phyloP scores from a whole-genome alignment of 2,113 vertebrate genomes.

The Trichomycterus rosablanca region DNA sequence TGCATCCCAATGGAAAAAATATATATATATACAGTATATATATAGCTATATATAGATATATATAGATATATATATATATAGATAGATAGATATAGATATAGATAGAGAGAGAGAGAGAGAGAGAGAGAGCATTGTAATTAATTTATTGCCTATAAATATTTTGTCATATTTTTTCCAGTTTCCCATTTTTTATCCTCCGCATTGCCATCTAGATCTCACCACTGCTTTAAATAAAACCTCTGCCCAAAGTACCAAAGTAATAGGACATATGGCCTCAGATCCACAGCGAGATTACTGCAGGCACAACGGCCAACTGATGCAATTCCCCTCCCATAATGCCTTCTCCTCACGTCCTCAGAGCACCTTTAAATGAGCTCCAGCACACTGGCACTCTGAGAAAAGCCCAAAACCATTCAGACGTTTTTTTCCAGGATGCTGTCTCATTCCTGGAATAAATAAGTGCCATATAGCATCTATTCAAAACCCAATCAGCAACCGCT shows the following conservation, averaged over 20 bases:
- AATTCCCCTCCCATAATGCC: slow-evolving; percentile 54
- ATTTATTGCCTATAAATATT: no score
- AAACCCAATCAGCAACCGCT: slow-evolving; percentile 17
- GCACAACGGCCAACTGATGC: slow-evolving; percentile 52
- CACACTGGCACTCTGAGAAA: slow-evolving; percentile 18
- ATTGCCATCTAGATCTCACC: slow-evolving; percentile 48
- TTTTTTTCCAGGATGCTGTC: slow-evolving; percentile 7
- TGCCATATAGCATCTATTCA: slow-evolving; percentile 24
- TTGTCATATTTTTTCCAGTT: no score
- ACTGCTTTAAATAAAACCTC: slow-evolving; percentile 68
- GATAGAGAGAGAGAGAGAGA: no score
- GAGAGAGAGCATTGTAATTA: no score
- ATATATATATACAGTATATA: no score
- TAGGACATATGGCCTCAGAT: slow-evolving; percentile 67
- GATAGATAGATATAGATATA: no score
- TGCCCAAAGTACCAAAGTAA: slow-evolving; percentile 60
- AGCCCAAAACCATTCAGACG: not conserved
- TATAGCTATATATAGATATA: no score
- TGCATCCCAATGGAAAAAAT: no score
- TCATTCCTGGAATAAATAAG: slow-evolving; percentile 28
- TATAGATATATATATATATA: no score
- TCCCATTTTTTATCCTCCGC: no score
- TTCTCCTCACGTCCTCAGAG: slow-evolving; percentile 37
- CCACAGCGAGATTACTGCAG: slow-evolving; percentile 61
- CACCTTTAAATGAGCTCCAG: slow-evolving; percentile 29